These are phyloP conservation scores for Subacronicta megacephala DNA, from an alignment of 2,888 invertebrate species.

Conservation along the genomic window DNA sequence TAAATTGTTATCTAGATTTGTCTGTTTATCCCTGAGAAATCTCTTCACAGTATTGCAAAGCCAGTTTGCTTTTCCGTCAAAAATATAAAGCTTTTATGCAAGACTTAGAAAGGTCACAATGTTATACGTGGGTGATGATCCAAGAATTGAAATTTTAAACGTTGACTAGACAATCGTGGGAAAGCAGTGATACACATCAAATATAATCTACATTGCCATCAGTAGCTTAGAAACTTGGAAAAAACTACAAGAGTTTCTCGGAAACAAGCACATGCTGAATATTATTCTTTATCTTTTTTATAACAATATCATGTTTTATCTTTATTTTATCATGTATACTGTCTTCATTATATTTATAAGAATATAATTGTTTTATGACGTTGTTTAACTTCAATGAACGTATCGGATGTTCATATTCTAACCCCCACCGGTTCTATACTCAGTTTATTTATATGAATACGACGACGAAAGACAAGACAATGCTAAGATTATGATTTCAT, in stretches of 20 bases:
- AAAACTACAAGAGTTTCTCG: constrained; percentile 33
- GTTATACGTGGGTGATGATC: constrained; percentile 42
- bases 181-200: constrained; percentile 52
- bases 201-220: constrained; percentile 47
- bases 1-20: constrained; percentile 23
- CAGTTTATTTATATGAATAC: neutral
- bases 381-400: constrained; percentile 24
- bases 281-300: constrained; percentile 22
- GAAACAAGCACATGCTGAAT: constrained; percentile 22
- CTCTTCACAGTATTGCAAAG: constrained; percentile 22
- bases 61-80: constrained; percentile 18
- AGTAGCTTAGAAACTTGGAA: constrained; percentile 30
- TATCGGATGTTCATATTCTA: constrained; percentile 20
- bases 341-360: constrained; percentile 38
- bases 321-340: constrained; percentile 26
- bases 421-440: constrained; percentile 9
- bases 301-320: constrained; percentile 27
- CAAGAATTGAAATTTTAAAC: constrained; percentile 36
- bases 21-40: constrained; percentile 35
- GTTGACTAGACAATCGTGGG: constrained; percentile 52
- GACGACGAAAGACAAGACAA: too few species aligned
- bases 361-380: constrained; percentile 34
- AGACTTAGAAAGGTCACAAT: constrained; percentile 39
- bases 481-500: too few species aligned
- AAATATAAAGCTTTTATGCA: constrained; percentile 26